Evolutionary conservation across 2,888 invertebrate species (phyloP).

Genomic region (Heteromyza rotundicornis): DNA sequence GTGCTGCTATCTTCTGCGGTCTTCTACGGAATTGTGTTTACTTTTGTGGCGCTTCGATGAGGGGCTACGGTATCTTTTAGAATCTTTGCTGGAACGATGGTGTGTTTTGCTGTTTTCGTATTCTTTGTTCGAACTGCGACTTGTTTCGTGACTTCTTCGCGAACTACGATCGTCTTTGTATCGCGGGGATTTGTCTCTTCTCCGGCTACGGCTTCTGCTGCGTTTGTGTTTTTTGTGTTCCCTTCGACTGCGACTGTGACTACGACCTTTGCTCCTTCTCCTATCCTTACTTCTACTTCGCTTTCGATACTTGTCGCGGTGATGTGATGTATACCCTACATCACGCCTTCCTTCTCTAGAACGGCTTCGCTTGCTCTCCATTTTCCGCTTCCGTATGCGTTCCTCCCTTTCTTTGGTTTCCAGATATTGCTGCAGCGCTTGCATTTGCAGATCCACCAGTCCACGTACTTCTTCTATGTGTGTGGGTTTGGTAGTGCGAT

Average conservation of each 20-base stretch:
- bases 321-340: too few species aligned
- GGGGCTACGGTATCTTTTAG: too few species aligned
- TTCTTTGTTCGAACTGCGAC: neutral
- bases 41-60: too few species aligned
- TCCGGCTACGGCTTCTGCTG: neutral
- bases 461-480: conserved; percentile 55
- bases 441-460: conserved; percentile 58
- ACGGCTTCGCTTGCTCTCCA: neutral
- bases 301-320: too few species aligned
- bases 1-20: too few species aligned
- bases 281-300: neutral
- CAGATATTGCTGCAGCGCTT: conserved; percentile 46
- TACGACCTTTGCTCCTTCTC: conserved; percentile 16
- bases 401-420: conserved; percentile 16
- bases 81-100: too few species aligned
- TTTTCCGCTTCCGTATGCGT: neutral
- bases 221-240: neutral
- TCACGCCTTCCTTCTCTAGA: neutral
- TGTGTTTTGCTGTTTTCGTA: conserved; percentile 13
- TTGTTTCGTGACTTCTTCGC: neutral
- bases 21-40: too few species aligned
- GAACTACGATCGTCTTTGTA: neutral
- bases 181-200: neutral
- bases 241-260: conserved; percentile 8
- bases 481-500: conserved; percentile 56